Conservation (phyloP, 2,797 vertebrate species). For the Propithecus deckenii region DNA sequence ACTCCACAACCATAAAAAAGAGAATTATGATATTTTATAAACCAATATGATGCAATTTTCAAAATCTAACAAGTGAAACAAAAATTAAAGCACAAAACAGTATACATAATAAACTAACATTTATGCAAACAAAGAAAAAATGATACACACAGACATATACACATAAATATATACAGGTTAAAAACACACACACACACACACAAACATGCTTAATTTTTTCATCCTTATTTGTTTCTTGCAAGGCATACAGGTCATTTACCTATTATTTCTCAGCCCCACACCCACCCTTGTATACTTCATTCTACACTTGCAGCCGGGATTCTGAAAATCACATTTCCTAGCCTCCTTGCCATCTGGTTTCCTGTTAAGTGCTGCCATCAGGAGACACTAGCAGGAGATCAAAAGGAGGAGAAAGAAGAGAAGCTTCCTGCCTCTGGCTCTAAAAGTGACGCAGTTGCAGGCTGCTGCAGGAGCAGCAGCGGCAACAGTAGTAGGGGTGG, state of each 20-base stretch:
- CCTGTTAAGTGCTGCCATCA: slow-evolving; percentile 9
- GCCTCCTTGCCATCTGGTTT: not conserved
- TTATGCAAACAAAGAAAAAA: not conserved
- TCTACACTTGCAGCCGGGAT: not conserved
- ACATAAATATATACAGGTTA: not conserved
- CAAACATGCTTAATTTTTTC: not conserved
- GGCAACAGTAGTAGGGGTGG: not conserved
- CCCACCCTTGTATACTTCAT: not conserved
- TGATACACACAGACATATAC: not conserved
- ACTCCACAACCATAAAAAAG: slow-evolving; percentile 22
- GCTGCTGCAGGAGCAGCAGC: not conserved
- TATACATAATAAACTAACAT: not conserved
- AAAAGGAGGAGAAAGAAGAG: slow-evolving; percentile 13
- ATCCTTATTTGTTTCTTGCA: not conserved
- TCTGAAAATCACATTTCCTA: not conserved
- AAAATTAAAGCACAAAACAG: not conserved
- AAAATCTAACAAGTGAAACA: slow-evolving; percentile 15
- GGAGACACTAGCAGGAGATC: not conserved
- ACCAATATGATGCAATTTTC: not conserved
- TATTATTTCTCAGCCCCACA: not conserved
- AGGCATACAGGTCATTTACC: not conserved
- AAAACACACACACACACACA: not conserved
- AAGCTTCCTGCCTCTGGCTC: not conserved
- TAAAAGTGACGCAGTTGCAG: not conserved
- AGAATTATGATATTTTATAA: slow-evolving; percentile 9